Base-by-base conservation (phyloP, 2,888 invertebrate species). In the Drosophila hamatofila region DNA sequence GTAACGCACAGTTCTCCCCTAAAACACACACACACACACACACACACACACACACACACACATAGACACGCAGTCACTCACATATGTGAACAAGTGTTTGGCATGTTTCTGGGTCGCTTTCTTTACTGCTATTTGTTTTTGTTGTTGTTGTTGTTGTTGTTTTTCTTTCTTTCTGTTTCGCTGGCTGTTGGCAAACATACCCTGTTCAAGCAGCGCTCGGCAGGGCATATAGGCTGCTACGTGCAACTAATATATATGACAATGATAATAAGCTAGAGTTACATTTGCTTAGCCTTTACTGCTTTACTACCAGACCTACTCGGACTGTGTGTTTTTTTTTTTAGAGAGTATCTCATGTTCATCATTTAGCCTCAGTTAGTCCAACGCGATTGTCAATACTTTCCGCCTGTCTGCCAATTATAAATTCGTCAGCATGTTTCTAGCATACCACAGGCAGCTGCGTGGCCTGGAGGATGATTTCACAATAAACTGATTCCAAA, bases 361-460 rank as follows among this genome's bases (percentile, higher is more conserved):
- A 37, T 2, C 37, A 16, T 35, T n/a, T n/a, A n/a, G n/a, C n/a
- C n/a, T n/a, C n/a, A n/a, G 35, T 5, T 14, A 5, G 8, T 27
- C 8, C 0, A 1, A 30, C 9, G 2, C 35, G 25, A 5, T 11
- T 25, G 16, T 4, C 46, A 25, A 44, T 23, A 23, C 48, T 25
- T 37, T 30, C 35, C 35, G 41, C 48, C 16, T 41, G 39, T 49
- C 49, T 61, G 72, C 25, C 78, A 78, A 77, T 78, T 70, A 61
- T 55, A 74, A 73, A 70, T 70, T 67, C 75, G 66, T 74, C 70
- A 63, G 69, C 63, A 37, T 48, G 44, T 54, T 55, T 23, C n/a
- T 9, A 51, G 33, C 37, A 27, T 6, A 11, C 30, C 30, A 11
- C 27, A 48, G 39, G 23, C 63, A 63, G 51, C 51, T 54, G 54